Percentiles rank a stretch among this genome's conserved stretches.
Evolutionary conservation across 1,140 invertebrate genomes (phyloP).

Genomic region (Reticulitermes speratus): DNA sequence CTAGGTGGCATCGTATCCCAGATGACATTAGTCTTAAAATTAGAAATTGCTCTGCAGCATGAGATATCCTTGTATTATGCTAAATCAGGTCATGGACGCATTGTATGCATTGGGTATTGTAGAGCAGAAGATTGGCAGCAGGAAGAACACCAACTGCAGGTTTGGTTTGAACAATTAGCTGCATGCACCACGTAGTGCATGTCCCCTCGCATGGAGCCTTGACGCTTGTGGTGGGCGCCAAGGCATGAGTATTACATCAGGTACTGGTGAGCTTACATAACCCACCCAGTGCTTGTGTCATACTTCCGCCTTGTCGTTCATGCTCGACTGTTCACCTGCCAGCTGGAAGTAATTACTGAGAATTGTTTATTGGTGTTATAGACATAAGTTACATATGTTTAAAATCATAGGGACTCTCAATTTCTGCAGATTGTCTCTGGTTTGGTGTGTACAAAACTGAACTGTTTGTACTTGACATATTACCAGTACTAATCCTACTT

Average conservation of each 20-base stretch:
- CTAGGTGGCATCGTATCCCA: no score
- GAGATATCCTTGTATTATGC: no score
- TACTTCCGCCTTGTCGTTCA: constrained; percentile 56
- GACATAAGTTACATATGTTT: constrained; percentile 33
- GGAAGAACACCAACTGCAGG: not conserved
- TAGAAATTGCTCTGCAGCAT: no score
- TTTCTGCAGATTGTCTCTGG: no score
- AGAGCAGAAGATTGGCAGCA: not conserved
- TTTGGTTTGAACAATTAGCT: not conserved
- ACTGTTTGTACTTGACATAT: no score
- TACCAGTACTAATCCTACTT: no score
- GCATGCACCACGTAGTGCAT: constrained; percentile 4
- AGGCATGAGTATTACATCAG: constrained; percentile 94
- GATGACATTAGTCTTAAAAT: no score
- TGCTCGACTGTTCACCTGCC: constrained; percentile 47
- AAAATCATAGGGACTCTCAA: no score
- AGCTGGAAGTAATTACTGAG: constrained; percentile 27
- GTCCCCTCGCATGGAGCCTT: constrained; percentile 10
- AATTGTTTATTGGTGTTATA: constrained; percentile 41
- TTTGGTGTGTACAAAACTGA: no score
- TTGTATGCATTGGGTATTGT: no score
- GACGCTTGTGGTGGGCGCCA: not conserved
- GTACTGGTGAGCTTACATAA: constrained; percentile 76
- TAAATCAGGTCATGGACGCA: no score
- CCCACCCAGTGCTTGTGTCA: constrained; percentile 78